A percentile compares a stretch with the other conserved stretches of the same genome.
These are phyloP conservation scores for Axis porcinus DNA, from an alignment of 2,113 vertebrate genomes.

Conservation along the genomic window DNA sequence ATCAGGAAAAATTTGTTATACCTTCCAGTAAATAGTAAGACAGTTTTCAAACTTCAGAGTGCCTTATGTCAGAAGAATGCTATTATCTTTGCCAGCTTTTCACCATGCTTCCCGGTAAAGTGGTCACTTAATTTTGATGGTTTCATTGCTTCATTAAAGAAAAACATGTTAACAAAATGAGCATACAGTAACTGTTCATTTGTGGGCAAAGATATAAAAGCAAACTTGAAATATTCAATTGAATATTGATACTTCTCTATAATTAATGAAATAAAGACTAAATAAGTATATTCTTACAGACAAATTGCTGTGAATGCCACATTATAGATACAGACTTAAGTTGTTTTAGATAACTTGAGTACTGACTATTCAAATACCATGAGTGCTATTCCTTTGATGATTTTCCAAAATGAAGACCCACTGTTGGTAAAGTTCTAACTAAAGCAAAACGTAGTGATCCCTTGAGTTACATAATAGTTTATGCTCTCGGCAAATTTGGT, in stretches of 20 bases:
- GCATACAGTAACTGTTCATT: background rate
- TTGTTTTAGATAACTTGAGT: background rate
- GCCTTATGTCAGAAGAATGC: background rate
- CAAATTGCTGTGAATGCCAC: background rate
- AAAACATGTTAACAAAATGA: background rate
- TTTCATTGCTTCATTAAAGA: background rate
- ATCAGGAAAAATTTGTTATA: background rate
- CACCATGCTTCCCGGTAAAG: background rate
- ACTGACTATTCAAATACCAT: background rate
- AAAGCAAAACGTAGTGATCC: background rate
- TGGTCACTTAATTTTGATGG: background rate
- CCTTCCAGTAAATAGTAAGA: background rate
- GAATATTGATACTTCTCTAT: background rate
- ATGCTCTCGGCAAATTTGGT: background rate
- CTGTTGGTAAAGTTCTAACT: background rate
- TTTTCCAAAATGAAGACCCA: background rate
- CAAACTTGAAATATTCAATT: background rate
- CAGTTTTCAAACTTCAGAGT: background rate
- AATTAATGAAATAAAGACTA: background rate
- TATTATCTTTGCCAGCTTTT: background rate
- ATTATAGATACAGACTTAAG: background rate
- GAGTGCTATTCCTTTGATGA: background rate
- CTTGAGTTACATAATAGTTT: background rate
- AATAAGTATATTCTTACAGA: background rate
- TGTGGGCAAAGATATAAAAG: background rate